Evolutionary conservation across 2,888 invertebrate species (phyloP), one percentile per base, ranked within the genome.

Genomic region (Thereva nobilitata): DNA sequence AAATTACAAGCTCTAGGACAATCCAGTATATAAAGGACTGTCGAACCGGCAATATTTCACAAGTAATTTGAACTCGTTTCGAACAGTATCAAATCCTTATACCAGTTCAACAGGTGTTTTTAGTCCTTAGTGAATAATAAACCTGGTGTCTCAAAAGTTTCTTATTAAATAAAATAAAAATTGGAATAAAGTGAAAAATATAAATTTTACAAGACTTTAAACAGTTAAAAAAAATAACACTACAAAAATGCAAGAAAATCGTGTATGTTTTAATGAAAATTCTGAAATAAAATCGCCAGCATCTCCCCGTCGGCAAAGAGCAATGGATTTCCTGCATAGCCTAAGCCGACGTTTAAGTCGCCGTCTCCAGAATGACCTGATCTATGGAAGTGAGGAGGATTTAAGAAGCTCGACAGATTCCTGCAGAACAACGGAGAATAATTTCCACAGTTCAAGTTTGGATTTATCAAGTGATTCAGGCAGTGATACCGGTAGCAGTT

Each of bases 391-490:
- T 69, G 84, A 84, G 70, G 81, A 82, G 40, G 83, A 83, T 65
- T 77, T 83, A 63, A 77, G 82, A 61, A 83, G 82, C 63, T 78
- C 80, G 1, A 79, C 79, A 3, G 64, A 64, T 42, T 53, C 64
- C n/a, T 42, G 52, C 10, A 23, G 23, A 23, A 23, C 23, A 23
- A 23, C 23, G 23, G 23, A 23, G 23, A 23, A 23, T 23, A 67
- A 69, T 40, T 53, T 52, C n/a, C 69, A 72, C 71, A 74, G 73
- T 37, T 79, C 79, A 38, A 80, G 76, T 68, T 72, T 77, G 38
- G 79, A 80, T 68, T 69, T 80, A 55, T 73, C 73, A 66, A 86
- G 86, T 35, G 83, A 84, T 69, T 84, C 86, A 1, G 86, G 86
- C 74, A 86, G 23, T 23, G 23, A 23, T 23, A 23, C 86, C 57